Base-by-base conservation (phyloP, 2,888 invertebrate species). In the Rhaphigaster nebulosa region DNA sequence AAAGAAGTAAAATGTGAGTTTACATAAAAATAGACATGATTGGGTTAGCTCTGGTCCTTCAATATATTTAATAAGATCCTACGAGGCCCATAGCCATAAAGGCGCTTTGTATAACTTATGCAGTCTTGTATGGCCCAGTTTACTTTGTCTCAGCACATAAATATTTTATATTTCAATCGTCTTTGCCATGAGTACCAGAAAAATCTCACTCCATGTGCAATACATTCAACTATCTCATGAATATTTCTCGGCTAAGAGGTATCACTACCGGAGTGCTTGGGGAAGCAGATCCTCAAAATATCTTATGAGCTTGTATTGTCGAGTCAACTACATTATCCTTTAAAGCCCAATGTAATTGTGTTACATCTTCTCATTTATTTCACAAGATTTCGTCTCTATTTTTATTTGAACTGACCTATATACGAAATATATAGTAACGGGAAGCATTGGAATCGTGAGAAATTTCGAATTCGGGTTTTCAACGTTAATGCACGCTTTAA, bases 191-290 rank as follows among this genome's bases (percentile, higher is more conserved):
- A 60, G 60, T 60, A 60, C 0, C 60, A 60, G 60, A n/a, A 60
- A n/a, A n/a, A 60, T 26, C 60, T n/a, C 26, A 60, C 26, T n/a
- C n/a, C 45, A 45, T 45, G 45, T 45, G 45, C n/a, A 26, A 60
- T n/a, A 60, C 60, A 60, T 60, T 60, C 60, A n/a, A 60, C 60
- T 60, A 60, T 60, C n/a, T 60, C n/a, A 60, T 60, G 60, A 60
- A 60, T 60, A 60, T 60, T 60, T 60, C 60, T n/a, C 26, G 1
- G n/a, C 60, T 60, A n/a, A 8, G 10, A n/a, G 45, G 45, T 45
- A 45, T 10, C 45, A 45, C 45, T 45, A 45, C 10, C 45, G 4
- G n/a, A 4, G 45, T 10, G 6, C 45, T 45, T n/a, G 45, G 6
- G 4, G 45, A 10, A 45, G 45, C 6, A 10, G 10, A 45, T 45